Evolutionary conservation across 1,140 invertebrate species (phyloP), one percentile per base, ranked within the genome.

Genomic region (Eufriesea mexicana): DNA sequence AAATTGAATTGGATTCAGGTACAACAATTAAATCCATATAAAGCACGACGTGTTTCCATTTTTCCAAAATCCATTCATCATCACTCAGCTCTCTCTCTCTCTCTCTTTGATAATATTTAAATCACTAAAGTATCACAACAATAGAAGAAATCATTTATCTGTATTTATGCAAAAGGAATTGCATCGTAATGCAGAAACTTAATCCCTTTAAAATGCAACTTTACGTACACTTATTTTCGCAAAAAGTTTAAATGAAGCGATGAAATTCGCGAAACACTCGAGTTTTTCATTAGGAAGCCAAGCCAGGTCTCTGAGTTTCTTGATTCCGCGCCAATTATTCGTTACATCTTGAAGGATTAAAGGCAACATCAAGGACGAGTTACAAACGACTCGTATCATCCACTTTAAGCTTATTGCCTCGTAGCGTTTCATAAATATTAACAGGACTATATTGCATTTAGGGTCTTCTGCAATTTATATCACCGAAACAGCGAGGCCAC

Each of bases 381-480:
- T 81, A 81, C 49, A 62, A 66, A 81, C 49, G 47, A 64, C 25
- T 81, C 18, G 71, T 66, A 55, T 81, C 47, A 18, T 74, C n/a
- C 49, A 47, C 9, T 75, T 57, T 74, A 74, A 66, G 71, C 71
- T 55, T 74, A 75, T 55, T 75, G 55, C 51, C 49, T 12, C 35
- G 61, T 28, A n/a, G 61, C 35, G 18, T 64, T 42, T 81, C 71
- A 75, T 81, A 81, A 66, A 75, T 81, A 75, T 75, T 81, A 73
- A 81, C 45, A 35, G 16, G 35, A 18, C 57, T 70, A 23, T 47
- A 59, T 74, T 9, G 49, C 59, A 28, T 35, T 55, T 71, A 72
- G 7, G n/a, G 35, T 9, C 16, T 66, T 54, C 35, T 55, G 51
- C 49, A 35, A 81, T 81, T 81, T 81, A 75, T 75, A 45, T 66